Evolutionary conservation across 2,113 vertebrate species (phyloP), one percentile per base, ranked within the genome.

Genomic region (Sorex fumeus): DNA sequence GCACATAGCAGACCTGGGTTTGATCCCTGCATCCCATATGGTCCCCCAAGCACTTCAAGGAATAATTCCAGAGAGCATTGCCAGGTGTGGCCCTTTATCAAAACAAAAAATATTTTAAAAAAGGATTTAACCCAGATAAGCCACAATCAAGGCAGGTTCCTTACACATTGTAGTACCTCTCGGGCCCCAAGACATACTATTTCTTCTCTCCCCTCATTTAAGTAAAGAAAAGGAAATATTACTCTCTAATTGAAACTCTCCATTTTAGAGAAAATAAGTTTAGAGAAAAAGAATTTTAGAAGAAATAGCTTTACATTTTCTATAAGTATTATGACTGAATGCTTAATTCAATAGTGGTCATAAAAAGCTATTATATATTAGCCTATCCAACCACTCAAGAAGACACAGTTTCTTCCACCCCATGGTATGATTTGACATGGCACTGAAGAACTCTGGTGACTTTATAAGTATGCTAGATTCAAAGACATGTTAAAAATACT

Each of bases 371-470:
- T 75, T 84, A 74, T 18, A 67, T 76, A 75, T 84, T 64, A 53
- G 76, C n/a, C 53, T 87, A 36, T 84, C 92, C 85, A 93, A 93
- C 91, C 69, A 92, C 40, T 62, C 50, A 69, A 93, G 50, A 32
- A 94, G 93, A 91, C 30, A 66, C 50, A 77, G 72, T 91, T 95
- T 80, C 91, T 92, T 30, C 88, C 82, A 30, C 82, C 70, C 84
- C 81, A 30, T 21, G 4, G 8, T 81, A 6, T 82, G 75, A 91
- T 21, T 81, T 91, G 80, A 88, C 86, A 71, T 43, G 71, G 47
- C 50, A 45, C 83, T 89, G 16, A 91, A 93, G 69, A 75, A 82
- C 69, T 11, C 86, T 81, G 90, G 74, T 64, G 64, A 75, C 89
- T 90, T 84, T 79, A 3, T 81, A 93, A 88, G 87, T 88, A 57